Evolutionary conservation across 1,140 invertebrate species (phyloP), one percentile per base, ranked within the genome.

Genomic region (Whitmania pigra): DNA sequence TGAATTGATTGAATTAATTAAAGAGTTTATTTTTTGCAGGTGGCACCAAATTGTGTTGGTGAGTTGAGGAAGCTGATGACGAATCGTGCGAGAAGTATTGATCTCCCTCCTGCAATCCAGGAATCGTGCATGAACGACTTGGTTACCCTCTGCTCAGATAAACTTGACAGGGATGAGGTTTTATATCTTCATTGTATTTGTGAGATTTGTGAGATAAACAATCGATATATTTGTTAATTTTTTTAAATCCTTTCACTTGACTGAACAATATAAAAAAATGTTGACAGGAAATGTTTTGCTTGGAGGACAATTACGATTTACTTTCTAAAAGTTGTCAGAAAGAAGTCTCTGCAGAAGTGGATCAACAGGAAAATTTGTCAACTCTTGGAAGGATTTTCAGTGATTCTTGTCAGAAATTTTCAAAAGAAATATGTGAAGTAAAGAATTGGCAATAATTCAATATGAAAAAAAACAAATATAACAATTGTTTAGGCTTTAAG

Each of bases 41-140:
- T 76, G 27, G 71, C 72, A 4, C 66, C 76, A 27, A 72, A 71
- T 13, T 88, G 87, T 76, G 74, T 81, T 71, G 85, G 88, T 74
- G 90, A 97, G 84, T 88, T 99, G 0, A 87, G 88, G 84, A 78
- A 92, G 77, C 89, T 96, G 0, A 94, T 99, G 92, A 85, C 90
- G 71, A 89, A 93, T 78, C 84, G 95, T 75, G 93, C 95, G 5
- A 85, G 90, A 0, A 91, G 88, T 77, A 92, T 98, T 6, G 90
- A 97, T 79, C 85, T 99, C 7, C 88, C 93, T 75, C 94, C 95
- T 13, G 90, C 95, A 83, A 89, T 99, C 72, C 93, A 97, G 83
- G 88, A 91, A 77, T 85, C 85, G 54, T 99, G 96, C 79, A 82
- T 97, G 1, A 86, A 88, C 74, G 92, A 97, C 77, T 84, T 99